Base-by-base conservation (phyloP, 2,113 vertebrate species). In the Lagopus leucura region DNA sequence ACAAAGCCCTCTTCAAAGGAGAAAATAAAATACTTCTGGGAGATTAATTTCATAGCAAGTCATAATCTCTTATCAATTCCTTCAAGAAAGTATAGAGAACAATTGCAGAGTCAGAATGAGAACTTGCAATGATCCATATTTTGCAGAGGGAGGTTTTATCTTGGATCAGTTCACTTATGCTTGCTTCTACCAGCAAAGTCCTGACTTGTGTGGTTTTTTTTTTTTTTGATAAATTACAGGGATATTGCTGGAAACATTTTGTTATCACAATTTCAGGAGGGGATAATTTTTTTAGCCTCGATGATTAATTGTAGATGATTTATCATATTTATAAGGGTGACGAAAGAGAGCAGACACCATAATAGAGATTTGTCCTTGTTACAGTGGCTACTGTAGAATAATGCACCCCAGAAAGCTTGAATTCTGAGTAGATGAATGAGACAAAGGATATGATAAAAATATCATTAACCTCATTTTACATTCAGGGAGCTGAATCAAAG, bases 221-320 rank as follows among this genome's bases (percentile, higher is more conserved):
- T 92, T 72, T 48, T 86, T 89, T 76, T 92, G 43, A 93, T 88
- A 93, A 93, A 94, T 95, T 38, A 11, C 50, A 74, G 43, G 75
- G 28, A 78, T 90, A 75, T 90, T 90, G 42, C 74, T 93, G 83
- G 63, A 93, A 93, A 65, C 3, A 30, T 61, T 95, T 89, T 90
- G 55, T 83, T 93, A 94, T 81, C 61, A 43, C 47, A 8, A 16
- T 77, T 94, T 89, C 5, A 2, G 71, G 77, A 76, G 18, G 28
- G 77, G 47, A 43, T 92, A 84, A 88, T 83, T 54, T 88, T 93
- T 89, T 90, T 86, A 54, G 40, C 48, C 76, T 89, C 90, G 47
- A 78, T 92, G 93, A 83, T 86, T 94, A 91, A 86, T 94, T 81
- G 93, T 36, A 74, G 65, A 92, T 77, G 82, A 93, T 95, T 94